Evolutionary conservation across 2,797 vertebrate genomes (phyloP).

Genomic region (Emydoidea blandingii): DNA sequence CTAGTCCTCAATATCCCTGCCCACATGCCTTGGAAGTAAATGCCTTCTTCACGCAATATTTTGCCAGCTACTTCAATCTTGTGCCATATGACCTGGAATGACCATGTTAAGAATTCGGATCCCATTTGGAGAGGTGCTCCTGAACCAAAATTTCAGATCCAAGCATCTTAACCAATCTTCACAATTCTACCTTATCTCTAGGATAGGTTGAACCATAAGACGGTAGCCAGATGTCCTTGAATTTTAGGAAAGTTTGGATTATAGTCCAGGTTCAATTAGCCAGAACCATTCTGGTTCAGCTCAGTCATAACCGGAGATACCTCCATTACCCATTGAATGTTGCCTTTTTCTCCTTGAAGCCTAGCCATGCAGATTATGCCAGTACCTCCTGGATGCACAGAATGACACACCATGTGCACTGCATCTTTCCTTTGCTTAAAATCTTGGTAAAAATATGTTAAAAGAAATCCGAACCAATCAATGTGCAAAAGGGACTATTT

Average conservation of each 20-base stretch:
- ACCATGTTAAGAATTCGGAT: background rate
- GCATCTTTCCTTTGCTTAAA: background rate
- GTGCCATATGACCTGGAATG: background rate
- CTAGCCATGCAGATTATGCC: background rate
- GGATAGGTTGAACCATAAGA: background rate
- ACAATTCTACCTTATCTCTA: background rate
- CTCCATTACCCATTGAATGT: background rate
- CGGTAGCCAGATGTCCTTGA: background rate
- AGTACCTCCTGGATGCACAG: background rate
- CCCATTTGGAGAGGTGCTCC: background rate
- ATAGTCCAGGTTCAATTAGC: background rate
- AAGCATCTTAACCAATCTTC: constrained; percentile 4
- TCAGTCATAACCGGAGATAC: background rate
- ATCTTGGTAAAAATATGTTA: no score
- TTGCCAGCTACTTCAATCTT: constrained; percentile 2
- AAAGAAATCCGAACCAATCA: no score
- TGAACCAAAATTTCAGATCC: constrained; percentile 1
- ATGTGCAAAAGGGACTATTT: no score
- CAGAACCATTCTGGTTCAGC: background rate
- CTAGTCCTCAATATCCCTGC: background rate
- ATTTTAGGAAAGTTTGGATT: background rate
- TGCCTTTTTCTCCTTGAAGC: constrained; percentile 14
- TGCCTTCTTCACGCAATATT: background rate
- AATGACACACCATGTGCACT: background rate
- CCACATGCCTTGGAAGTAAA: background rate